Percentiles rank a stretch among this genome's conserved stretches.
phyloP scores from a whole-genome alignment of 2,888 invertebrate genomes.

The Oxyscelio sp. region DNA sequence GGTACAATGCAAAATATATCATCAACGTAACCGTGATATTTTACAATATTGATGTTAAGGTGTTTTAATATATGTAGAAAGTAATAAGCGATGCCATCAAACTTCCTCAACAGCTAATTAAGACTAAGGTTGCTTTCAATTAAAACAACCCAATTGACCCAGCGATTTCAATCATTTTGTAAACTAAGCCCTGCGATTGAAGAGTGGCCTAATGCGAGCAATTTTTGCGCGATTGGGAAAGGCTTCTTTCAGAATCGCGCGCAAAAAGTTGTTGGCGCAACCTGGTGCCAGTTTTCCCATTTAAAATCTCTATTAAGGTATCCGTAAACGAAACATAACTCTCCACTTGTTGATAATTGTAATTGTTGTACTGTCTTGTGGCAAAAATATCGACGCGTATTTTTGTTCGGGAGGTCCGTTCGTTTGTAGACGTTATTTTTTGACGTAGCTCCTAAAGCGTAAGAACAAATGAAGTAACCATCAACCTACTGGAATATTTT shows the following conservation, averaged over 20 bases:
- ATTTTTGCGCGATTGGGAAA: conserved; percentile 7
- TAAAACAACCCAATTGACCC: conserved; percentile 14
- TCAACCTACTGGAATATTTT: conserved; percentile 42
- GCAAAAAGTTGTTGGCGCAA: conserved; percentile 29
- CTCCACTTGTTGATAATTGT: conserved; percentile 43
- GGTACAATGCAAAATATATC: too few relatives aligned
- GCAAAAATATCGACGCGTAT: conserved; percentile 1
- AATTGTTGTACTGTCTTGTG: conserved; percentile 10
- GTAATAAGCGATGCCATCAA: conserved; percentile 39
- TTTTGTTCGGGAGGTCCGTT: conserved; percentile 11
- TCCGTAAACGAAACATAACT: conserved; percentile 37
- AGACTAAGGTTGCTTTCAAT: conserved; percentile 38
- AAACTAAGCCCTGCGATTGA: background rate
- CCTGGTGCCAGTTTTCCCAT: conserved; percentile 42
- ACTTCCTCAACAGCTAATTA: conserved; percentile 31
- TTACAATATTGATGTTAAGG: too few relatives aligned
- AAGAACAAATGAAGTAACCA: conserved; percentile 8
- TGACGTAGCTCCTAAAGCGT: background rate
- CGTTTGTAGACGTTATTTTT: conserved; percentile 24
- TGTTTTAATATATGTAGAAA: conserved; percentile 31
- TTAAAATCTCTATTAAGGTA: conserved; percentile 31
- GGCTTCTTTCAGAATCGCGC: background rate
- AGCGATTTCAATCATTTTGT: conserved; percentile 20
- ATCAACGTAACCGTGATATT: too few relatives aligned
- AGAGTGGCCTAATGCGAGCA: conserved; percentile 33